Base-by-base conservation (phyloP, 1,140 invertebrate species). In the Meloidogyne hapla region DNA sequence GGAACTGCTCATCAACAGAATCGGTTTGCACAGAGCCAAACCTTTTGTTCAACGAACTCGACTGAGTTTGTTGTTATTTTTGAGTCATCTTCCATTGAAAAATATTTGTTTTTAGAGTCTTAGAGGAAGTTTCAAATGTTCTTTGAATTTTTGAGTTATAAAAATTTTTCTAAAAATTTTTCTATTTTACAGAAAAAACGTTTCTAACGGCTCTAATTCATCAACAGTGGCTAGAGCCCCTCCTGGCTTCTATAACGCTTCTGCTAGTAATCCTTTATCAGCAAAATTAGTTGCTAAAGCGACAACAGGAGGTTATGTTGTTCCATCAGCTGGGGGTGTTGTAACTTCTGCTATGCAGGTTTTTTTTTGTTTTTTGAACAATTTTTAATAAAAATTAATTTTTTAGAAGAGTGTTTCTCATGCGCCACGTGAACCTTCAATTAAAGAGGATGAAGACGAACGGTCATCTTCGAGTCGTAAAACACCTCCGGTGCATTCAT, bases 381-480 rank as follows among this genome's bases (percentile, higher is more conserved):
- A 69, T 21, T 13, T 26, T 48, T n/a, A n/a, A n/a, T n/a, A n/a
- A 18, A 26, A 25, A 69, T 23, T 26, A 18, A 42, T 75, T 40
- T 18, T 21, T 67, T 21, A 86, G 78, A 86, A 86, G 56, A 80
- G 81, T 23, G 80, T 83, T 23, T 86, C 84, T 2, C 85, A 86
- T 62, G 83, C 85, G 2, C 85, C 85, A 10, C 79, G 75, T 6
- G 85, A 87, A 63, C 85, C 85, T 6, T 81, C 83, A 12, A 86
- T 86, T 40, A 86, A 85, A 66, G 85, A 86, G 61, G 84, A 87
- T 42, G 84, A 87, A 1, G 83, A 87, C 48, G 83, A 87, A 64
- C 78, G 38, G 80, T 80, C 56, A 56, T 69, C 18, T 21, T 56
- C 48, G 0, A 56, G 48, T 1, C 48, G 48, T 56, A 56, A 56